phyloP scores from a whole-genome alignment of 2,113 vertebrate species.

The Plotosus lineatus region DNA sequence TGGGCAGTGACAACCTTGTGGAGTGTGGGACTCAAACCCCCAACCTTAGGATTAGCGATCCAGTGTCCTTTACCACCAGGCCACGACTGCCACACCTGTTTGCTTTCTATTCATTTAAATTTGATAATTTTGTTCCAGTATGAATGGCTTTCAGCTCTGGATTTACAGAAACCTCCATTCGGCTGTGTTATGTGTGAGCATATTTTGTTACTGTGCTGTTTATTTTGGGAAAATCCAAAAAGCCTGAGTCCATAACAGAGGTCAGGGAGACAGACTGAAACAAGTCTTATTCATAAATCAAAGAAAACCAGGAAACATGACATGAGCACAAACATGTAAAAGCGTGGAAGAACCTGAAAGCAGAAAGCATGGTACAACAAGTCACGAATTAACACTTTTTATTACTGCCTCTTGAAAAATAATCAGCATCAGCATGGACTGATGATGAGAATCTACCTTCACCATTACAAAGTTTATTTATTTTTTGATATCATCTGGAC shows the following conservation, averaged over 20 bases:
- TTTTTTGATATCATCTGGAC: no score
- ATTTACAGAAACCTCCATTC: neutral
- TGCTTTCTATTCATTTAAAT: neutral
- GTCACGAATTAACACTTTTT: neutral
- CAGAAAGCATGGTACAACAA: neutral
- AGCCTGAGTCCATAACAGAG: slow-evolving; percentile 8
- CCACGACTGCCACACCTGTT: neutral
- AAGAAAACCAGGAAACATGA: slow-evolving; percentile 3
- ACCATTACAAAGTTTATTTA: no score
- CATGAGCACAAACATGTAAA: neutral
- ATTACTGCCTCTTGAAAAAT: no score
- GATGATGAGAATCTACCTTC: no score
- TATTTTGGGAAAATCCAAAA: slow-evolving; percentile 53
- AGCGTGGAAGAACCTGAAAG: neutral
- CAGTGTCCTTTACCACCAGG: no score
- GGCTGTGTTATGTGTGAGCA: neutral
- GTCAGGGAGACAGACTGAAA: slow-evolving; percentile 9
- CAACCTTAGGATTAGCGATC: no score
- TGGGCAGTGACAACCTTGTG: no score
- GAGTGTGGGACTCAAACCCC: no score
- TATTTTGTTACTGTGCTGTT: slow-evolving; percentile 61
- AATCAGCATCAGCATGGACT: no score
- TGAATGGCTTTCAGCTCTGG: neutral
- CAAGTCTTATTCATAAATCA: neutral
- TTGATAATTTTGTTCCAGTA: no score